Conservation (phyloP, 2,113 vertebrate species). For the Bubalus kerabau region DNA sequence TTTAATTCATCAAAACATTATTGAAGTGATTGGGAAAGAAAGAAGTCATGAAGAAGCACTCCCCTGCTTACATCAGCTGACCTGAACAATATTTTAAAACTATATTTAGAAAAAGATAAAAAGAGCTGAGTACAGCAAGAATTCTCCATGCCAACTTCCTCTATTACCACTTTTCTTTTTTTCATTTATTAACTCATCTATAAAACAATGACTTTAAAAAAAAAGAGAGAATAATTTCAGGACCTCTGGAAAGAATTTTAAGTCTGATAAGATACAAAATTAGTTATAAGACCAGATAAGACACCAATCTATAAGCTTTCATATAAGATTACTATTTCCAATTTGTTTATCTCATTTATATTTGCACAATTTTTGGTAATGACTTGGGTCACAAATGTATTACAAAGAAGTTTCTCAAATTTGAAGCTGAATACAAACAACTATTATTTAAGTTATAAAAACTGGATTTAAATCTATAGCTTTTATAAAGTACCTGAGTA, state of each 20-base stretch:
- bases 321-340: background rate
- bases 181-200: slow-evolving; percentile 50
- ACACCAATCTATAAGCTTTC: background rate
- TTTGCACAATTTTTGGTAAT: background rate
- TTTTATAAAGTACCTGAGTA: slow-evolving; percentile 3
- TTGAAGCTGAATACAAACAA: slow-evolving; percentile 35
- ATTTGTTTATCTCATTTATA: background rate
- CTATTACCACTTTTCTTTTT: slow-evolving; percentile 44
- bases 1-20: slow-evolving; percentile 51
- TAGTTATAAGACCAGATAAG: background rate
- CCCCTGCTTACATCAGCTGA: slow-evolving; percentile 57
- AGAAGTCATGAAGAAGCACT: background rate
- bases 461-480: slow-evolving; percentile 34
- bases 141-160: slow-evolving; percentile 61
- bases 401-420: slow-evolving; percentile 38
- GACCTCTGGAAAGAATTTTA: slow-evolving; percentile 8
- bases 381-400: background rate
- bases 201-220: slow-evolving; percentile 36
- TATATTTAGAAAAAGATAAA: slow-evolving; percentile 74
- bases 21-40: slow-evolving; percentile 41
- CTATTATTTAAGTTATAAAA: slow-evolving; percentile 32
- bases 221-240: background rate
- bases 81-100: slow-evolving; percentile 45
- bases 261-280: background rate
- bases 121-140: slow-evolving; percentile 61